Percentiles rank a stretch among this genome's conserved stretches.
Evolutionary conservation across 2,113 vertebrate genomes (phyloP).

Genomic region (Kryptolebias marmoratus): DNA sequence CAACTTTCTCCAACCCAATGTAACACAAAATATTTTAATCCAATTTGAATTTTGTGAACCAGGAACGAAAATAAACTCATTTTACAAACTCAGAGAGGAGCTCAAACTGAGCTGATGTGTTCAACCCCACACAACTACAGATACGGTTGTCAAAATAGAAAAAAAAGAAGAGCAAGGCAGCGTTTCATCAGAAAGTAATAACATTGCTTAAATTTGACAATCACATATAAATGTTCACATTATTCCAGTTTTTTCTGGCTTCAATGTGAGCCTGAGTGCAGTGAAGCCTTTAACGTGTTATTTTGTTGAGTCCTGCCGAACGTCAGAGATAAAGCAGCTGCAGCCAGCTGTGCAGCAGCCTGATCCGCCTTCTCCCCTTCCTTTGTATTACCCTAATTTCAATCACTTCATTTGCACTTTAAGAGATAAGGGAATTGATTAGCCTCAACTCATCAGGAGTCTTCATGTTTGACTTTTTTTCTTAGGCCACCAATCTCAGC

Average conservation of each 20-base stretch:
- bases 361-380: constrained; percentile 41
- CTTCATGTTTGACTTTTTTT: constrained; percentile 67
- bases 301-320: constrained; percentile 35
- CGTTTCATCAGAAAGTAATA: neutral
- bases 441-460: constrained; percentile 54
- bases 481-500: constrained; percentile 56
- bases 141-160: neutral
- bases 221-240: neutral
- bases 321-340: constrained; percentile 39
- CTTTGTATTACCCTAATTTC: constrained; percentile 66
- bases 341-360: constrained; percentile 18
- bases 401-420: constrained; percentile 81
- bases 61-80: too few relatives aligned
- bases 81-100: too few relatives aligned
- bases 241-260: neutral
- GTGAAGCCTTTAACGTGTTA: constrained; percentile 14
- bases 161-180: neutral
- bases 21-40: too few relatives aligned
- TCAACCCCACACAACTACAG: neutral
- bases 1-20: too few relatives aligned
- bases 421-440: constrained; percentile 82
- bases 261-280: neutral
- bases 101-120: neutral
- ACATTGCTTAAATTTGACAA: neutral
- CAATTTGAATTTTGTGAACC: too few relatives aligned